Conservation (phyloP, 2,113 vertebrate species). For the Thamnaconus septentrionalis region DNA sequence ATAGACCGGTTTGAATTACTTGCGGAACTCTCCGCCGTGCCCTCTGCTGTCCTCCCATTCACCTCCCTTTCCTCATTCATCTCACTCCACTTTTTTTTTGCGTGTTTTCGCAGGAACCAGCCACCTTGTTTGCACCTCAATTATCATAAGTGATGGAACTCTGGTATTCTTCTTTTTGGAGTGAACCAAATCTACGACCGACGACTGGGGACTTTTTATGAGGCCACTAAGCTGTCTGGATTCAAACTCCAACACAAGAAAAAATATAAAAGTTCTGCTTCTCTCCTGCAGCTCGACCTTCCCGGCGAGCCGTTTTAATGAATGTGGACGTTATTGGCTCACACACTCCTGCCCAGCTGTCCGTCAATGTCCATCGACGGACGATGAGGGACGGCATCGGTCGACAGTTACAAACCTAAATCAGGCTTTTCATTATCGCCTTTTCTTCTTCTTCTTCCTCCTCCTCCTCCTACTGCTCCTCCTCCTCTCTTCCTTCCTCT, state of each 20-base stretch:
- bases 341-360: slow-evolving; percentile 16
- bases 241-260: neutral
- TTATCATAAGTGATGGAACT: slow-evolving; percentile 56
- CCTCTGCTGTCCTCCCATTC: slow-evolving; percentile 16
- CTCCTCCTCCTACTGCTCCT: too few species aligned
- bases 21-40: too few species aligned
- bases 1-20: too few species aligned
- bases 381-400: slow-evolving; percentile 46
- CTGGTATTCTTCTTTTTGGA: slow-evolving; percentile 36
- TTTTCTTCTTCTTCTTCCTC: slow-evolving; percentile 36
- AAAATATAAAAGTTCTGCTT: slow-evolving; percentile 7
- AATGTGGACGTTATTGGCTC: slow-evolving; percentile 7
- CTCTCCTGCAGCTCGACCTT: neutral
- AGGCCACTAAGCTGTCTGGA: slow-evolving; percentile 11
- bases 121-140: slow-evolving; percentile 40
- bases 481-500: slow-evolving; percentile 48
- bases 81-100: neutral
- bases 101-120: slow-evolving; percentile 41
- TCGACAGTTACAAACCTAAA: slow-evolving; percentile 65
- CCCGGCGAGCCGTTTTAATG: slow-evolving; percentile 15
- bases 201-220: slow-evolving; percentile 33
- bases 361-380: slow-evolving; percentile 27
- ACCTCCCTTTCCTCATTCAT: slow-evolving; percentile 34
- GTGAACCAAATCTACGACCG: slow-evolving; percentile 33
- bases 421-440: slow-evolving; percentile 67